These are phyloP conservation scores for Minunthozetes semirufus DNA, from an alignment of 2,888 invertebrate genomes.

Conservation along the genomic window DNA sequence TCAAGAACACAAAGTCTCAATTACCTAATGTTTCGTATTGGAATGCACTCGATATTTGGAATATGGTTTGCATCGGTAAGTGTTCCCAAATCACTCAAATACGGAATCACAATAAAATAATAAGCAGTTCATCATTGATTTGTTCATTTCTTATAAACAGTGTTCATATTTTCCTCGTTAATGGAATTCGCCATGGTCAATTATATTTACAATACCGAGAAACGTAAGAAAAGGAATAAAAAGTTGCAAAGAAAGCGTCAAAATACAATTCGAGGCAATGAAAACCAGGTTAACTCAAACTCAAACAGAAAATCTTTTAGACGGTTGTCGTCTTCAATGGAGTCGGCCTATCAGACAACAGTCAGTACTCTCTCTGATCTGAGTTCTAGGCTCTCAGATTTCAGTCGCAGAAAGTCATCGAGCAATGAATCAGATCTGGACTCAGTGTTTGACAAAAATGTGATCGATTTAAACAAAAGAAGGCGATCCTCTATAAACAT, in stretches of 20 bases:
- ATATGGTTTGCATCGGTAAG: constrained; percentile 42
- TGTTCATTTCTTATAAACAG: constrained; percentile 14
- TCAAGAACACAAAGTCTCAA: constrained; percentile 41
- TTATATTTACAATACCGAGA: constrained; percentile 42
- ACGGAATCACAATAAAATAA: neutral
- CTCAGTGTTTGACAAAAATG: too few relatives aligned
- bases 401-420: too few relatives aligned
- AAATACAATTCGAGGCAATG: neutral
- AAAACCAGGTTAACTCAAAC: neutral
- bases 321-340: neutral
- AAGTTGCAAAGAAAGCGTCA: neutral
- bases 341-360: neutral
- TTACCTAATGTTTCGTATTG: constrained; percentile 42
- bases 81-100: neutral
- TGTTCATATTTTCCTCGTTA: constrained; percentile 41
- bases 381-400: neutral
- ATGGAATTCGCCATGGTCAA: constrained; percentile 43
- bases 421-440: too few relatives aligned
- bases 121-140: neutral
- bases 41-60: constrained; percentile 43
- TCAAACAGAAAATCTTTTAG: neutral
- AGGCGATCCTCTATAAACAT: neutral
- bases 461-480: neutral
- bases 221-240: constrained; percentile 37
- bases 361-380: neutral